Base-by-base conservation (phyloP, 2,113 vertebrate genomes). In the Cephalopterus ornatus region DNA sequence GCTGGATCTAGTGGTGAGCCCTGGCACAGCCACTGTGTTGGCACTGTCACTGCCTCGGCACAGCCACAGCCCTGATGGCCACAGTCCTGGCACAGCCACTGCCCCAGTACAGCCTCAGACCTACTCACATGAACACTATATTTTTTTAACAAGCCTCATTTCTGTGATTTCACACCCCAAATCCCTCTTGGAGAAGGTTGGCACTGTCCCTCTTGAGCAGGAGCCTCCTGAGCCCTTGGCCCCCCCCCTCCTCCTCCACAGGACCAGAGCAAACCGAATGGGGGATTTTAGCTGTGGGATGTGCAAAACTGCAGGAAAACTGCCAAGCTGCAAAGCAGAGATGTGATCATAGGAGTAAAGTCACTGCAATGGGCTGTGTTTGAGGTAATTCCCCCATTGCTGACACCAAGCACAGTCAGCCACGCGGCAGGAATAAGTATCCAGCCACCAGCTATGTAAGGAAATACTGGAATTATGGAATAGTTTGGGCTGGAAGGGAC, bases 261-360 rank as follows among this genome's bases (percentile, higher is more conserved):
- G 4, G 10, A 37, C 17, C 50, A 52, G 56, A 56, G 15, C 6
- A 11, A 70, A 35, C 5, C 1, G 0, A 67, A 21, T 0, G 5
- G 67, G 28, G n/a, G 22, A 42, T 32, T 75, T 47, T 2, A 63
- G 42, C 74, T 39, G 2, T 0, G 18, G 59, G 16, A 35, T 3
- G 9, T 26, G 44, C 47, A 9, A 32, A 76, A 26, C 23, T 1
- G 9, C 3, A 8, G 41, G 67, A 30, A 56, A 58, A 42, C 8
- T 30, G 33, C 77, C 11, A 28, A 84, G 46, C 8, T 35, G 30
- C 67, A 14, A 26, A 90, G 55, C 20, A 47, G 62, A 75, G n/a
- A 9, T 32, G 70, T 39, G 46, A n/a, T 8, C 20, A 2, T 30
- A 75, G 70, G 21, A n/a, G 35, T 14, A 17, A 30, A 88, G 16